These are phyloP conservation scores for Eilema caniola DNA, from an alignment of 2,888 invertebrate genomes.

Conservation along the genomic window DNA sequence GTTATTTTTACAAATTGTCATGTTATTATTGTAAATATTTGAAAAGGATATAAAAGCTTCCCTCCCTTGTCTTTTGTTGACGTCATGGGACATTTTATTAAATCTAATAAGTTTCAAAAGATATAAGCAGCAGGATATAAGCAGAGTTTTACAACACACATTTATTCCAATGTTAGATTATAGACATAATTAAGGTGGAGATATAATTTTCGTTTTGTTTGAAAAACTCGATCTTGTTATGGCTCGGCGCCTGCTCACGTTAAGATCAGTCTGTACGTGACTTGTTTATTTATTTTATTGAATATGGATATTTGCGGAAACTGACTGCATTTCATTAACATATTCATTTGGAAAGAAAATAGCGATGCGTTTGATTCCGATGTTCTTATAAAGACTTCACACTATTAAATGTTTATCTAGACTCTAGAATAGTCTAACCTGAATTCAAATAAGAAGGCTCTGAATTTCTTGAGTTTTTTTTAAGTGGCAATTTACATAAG, in stretches of 20 bases:
- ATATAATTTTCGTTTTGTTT: conserved; percentile 77
- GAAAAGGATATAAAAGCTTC: too few relatives aligned
- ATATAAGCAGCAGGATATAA: conserved; percentile 13
- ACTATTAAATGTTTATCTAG: neutral
- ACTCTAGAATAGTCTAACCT: neutral
- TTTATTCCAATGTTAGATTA: conserved; percentile 20
- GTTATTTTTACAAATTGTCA: too few relatives aligned
- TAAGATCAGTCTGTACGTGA: conserved; percentile 63
- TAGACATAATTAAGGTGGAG: conserved; percentile 55
- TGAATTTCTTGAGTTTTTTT: neutral
- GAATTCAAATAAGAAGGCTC: too few relatives aligned
- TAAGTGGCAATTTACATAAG: neutral
- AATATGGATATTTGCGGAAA: conserved; percentile 52
- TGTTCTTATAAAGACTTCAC: conserved; percentile 4
- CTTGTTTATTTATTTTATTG: conserved; percentile 53
- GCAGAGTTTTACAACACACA: neutral
- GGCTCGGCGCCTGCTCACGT: conserved; percentile 68
- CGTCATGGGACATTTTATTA: neutral
- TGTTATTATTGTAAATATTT: too few relatives aligned
- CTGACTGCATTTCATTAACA: conserved; percentile 44
- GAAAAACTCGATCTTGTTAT: conserved; percentile 73
- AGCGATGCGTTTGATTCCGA: conserved; percentile 2
- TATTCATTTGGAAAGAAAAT: conserved; percentile 13
- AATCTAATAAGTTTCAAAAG: neutral
- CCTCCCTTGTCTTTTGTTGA: neutral